Conservation (phyloP, 2,797 vertebrate genomes). For the Macroramphosus scolopax region DNA sequence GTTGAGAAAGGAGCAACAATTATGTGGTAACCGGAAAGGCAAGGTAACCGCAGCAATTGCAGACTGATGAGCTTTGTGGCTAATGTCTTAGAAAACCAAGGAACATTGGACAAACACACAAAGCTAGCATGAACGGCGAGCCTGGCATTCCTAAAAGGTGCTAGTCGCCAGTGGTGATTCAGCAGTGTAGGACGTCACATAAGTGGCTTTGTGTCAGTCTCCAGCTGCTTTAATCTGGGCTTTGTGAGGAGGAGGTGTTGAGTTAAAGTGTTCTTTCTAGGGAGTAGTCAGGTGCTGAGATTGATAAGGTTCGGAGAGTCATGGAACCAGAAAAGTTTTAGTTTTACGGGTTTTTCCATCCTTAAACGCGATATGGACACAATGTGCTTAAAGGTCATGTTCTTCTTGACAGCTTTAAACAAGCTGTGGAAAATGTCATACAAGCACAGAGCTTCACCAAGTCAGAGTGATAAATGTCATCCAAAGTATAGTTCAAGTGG, state of each 20-base stretch:
- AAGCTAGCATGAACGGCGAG: conserved; percentile 23
- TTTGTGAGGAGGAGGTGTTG: conserved; percentile 43
- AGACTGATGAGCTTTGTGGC: conserved; percentile 7
- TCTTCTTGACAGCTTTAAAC: not conserved
- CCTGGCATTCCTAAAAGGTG: conserved; percentile 15
- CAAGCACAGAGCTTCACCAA: not conserved
- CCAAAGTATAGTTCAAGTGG: too few relatives aligned
- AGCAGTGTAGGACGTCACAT: conserved; percentile 43
- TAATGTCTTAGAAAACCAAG: conserved; percentile 9
- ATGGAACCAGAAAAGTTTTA: conserved; percentile 3
- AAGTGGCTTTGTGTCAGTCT: conserved; percentile 66
- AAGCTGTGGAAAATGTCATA: not conserved
- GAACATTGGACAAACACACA: conserved; percentile 17
- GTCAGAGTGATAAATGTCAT: too few relatives aligned
- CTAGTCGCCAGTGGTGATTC: conserved; percentile 34
- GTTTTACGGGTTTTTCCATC: not conserved
- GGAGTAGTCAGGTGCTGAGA: conserved; percentile 42
- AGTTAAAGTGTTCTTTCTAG: conserved; percentile 22
- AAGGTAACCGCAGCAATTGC: conserved; percentile 36
- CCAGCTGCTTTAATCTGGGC: conserved; percentile 59
- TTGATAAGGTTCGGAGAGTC: conserved; percentile 34
- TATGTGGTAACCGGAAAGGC: conserved; percentile 68
- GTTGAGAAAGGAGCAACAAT: conserved; percentile 63
- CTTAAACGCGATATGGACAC: not conserved
- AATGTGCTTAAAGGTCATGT: not conserved